These are phyloP conservation scores for Lasioglossum calceatum DNA, from an alignment of 2,888 invertebrate genomes.

Conservation along the genomic window DNA sequence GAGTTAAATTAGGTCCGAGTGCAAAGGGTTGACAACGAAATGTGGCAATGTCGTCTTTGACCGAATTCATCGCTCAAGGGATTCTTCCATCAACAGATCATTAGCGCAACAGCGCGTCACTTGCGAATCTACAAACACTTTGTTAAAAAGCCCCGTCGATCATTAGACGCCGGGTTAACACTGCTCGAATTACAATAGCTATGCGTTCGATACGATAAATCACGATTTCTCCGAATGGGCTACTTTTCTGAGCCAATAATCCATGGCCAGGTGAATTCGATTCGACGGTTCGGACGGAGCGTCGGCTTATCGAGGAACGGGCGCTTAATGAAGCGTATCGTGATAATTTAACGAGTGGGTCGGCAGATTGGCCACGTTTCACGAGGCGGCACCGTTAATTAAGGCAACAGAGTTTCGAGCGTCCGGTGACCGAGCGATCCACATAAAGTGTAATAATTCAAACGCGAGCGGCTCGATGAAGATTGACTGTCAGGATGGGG, in stretches of 20 bases:
- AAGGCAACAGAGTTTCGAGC: slow-evolving; percentile 63
- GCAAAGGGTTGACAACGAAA: too few relatives aligned
- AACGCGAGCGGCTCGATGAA: slow-evolving; percentile 48
- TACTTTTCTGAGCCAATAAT: slow-evolving; percentile 28
- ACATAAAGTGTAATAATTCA: slow-evolving; percentile 61
- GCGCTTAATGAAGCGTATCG: slow-evolving; percentile 65
- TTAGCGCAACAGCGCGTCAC: too few relatives aligned
- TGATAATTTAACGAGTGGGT: slow-evolving; percentile 72
- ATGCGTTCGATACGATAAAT: background rate
- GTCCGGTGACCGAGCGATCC: slow-evolving; percentile 41
- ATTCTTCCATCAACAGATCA: too few relatives aligned
- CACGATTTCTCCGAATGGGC: slow-evolving; percentile 23
- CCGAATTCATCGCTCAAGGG: too few relatives aligned
- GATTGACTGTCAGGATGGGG: slow-evolving; percentile 51
- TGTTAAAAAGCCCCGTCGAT: background rate
- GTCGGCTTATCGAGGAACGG: slow-evolving; percentile 52
- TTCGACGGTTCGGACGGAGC: slow-evolving; percentile 38
- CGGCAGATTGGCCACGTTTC: slow-evolving; percentile 68
- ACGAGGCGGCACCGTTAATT: slow-evolving; percentile 74
- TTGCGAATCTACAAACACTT: background rate
- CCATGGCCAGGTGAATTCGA: slow-evolving; percentile 27
- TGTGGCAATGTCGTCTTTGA: too few relatives aligned
- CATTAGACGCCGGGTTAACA: background rate
- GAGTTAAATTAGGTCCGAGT: too few relatives aligned
- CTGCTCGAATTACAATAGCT: slow-evolving; percentile 10